Conservation (phyloP, 2,888 invertebrate genomes). For the Chaetoderma sp. region DNA sequence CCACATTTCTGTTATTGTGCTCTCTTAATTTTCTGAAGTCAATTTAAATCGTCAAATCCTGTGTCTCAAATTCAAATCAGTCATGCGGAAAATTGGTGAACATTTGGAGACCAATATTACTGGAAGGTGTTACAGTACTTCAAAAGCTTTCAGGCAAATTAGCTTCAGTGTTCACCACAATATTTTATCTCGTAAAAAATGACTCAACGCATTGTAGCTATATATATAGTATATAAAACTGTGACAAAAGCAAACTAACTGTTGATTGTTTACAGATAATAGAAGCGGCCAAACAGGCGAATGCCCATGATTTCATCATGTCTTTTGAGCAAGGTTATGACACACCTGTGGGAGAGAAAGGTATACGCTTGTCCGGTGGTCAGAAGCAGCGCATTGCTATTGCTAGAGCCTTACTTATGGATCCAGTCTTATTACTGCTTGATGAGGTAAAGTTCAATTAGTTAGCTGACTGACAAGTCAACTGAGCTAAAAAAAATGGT, state of each 20-base stretch:
- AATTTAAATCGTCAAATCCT: too few relatives aligned
- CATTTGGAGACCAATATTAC: too few relatives aligned
- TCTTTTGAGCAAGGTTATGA: conserved; percentile 63
- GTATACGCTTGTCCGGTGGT: conserved; percentile 65
- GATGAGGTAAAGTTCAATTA: conserved; percentile 62
- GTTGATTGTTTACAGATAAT: conserved; percentile 44
- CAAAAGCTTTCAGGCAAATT: too few relatives aligned
- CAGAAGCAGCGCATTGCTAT: conserved; percentile 67
- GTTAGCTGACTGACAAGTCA: background rate
- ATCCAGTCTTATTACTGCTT: conserved; percentile 62
- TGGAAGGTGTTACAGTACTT: too few relatives aligned
- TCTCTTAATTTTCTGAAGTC: too few relatives aligned
- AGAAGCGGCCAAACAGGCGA: conserved; percentile 62
- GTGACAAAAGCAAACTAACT: background rate
- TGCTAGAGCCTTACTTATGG: conserved; percentile 63
- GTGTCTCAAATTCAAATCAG: too few relatives aligned
- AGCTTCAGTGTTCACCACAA: too few relatives aligned
- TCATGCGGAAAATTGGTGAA: too few relatives aligned
- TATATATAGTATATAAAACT: background rate
- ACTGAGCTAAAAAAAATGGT: background rate
- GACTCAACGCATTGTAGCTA: too few relatives aligned
- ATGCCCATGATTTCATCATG: conserved; percentile 65
- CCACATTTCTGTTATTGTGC: too few relatives aligned
- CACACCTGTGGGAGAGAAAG: conserved; percentile 65
- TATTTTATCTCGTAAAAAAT: too few relatives aligned